These are phyloP conservation scores for Pyrocoelia pectoralis DNA, from an alignment of 2,888 invertebrate genomes.

Conservation along the genomic window DNA sequence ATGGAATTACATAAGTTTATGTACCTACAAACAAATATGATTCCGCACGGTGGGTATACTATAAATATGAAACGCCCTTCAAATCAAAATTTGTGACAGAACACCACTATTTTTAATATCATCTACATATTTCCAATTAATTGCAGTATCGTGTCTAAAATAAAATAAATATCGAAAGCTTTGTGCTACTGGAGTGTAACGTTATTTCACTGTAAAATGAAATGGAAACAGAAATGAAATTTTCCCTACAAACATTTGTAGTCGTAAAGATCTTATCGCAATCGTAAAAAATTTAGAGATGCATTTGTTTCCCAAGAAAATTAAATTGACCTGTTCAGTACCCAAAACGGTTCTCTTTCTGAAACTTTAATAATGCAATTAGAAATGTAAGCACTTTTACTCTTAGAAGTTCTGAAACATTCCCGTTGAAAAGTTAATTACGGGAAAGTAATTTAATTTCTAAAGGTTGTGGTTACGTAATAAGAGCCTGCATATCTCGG, in stretches of 20 bases:
- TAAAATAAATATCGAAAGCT: too few relatives aligned
- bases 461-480: slow-evolving; percentile 1
- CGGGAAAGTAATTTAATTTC: slow-evolving; percentile 11
- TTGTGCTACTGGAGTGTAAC: too few relatives aligned
- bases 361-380: slow-evolving; percentile 16
- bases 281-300: slow-evolving; percentile 23
- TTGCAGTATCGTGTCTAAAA: too few relatives aligned
- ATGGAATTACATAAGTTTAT: too few relatives aligned
- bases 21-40: too few relatives aligned
- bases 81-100: too few relatives aligned
- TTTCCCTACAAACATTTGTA: slow-evolving; percentile 18
- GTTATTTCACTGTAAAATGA: not conserved
- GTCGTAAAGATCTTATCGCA: slow-evolving; percentile 21
- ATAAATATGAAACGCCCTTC: too few relatives aligned
- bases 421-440: slow-evolving; percentile 9
- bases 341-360: slow-evolving; percentile 21
- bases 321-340: slow-evolving; percentile 24
- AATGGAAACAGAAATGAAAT: slow-evolving; percentile 21
- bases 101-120: too few relatives aligned
- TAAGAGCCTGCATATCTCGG: not conserved
- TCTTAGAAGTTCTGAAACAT: slow-evolving; percentile 7
- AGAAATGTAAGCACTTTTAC: slow-evolving; percentile 13
- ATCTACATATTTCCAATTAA: too few relatives aligned
- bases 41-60: too few relatives aligned
- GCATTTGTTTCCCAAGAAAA: slow-evolving; percentile 20